Evolutionary conservation across 1,140 invertebrate species (phyloP).

Genomic region (Drosophila melanogaster): DNA sequence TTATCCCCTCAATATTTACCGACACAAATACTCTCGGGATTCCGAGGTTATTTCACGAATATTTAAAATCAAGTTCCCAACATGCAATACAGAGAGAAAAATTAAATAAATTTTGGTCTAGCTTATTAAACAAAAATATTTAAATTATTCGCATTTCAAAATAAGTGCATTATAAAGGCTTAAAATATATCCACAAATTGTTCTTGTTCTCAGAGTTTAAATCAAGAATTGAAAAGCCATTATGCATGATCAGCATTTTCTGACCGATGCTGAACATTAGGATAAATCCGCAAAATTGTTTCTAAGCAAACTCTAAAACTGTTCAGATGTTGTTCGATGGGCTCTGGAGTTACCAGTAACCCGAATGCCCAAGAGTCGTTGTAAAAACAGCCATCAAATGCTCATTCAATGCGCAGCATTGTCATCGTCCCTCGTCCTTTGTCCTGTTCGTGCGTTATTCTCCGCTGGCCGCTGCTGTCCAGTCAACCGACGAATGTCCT

Average conservation of each 20-base stretch:
- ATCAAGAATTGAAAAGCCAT: too few relatives aligned
- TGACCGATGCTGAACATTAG: too few relatives aligned
- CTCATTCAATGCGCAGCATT: constrained; percentile 53
- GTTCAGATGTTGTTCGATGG: constrained; percentile 4
- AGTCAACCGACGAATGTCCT: constrained; percentile 8
- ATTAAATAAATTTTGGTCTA: too few relatives aligned
- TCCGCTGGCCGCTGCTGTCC: constrained; percentile 22
- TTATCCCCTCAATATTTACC: constrained; percentile 41
- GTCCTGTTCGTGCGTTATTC: background rate
- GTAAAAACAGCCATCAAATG: constrained; percentile 56
- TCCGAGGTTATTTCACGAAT: background rate
- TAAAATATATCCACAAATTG: too few relatives aligned
- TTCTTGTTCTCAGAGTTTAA: too few relatives aligned
- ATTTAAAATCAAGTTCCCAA: background rate
- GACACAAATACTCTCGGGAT: background rate
- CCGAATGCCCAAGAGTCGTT: constrained; percentile 24
- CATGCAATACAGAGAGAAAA: too few relatives aligned
- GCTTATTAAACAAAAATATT: too few relatives aligned
- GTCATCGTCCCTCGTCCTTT: constrained; percentile 13
- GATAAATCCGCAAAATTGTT: background rate
- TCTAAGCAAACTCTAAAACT: background rate
- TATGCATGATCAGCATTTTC: too few relatives aligned
- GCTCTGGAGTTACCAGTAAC: constrained; percentile 23
- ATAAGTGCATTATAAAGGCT: too few relatives aligned
- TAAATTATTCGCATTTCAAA: too few relatives aligned